These are phyloP conservation scores for Thripadectes ignobilis DNA, from an alignment of 2,797 vertebrate genomes.

Conservation along the genomic window DNA sequence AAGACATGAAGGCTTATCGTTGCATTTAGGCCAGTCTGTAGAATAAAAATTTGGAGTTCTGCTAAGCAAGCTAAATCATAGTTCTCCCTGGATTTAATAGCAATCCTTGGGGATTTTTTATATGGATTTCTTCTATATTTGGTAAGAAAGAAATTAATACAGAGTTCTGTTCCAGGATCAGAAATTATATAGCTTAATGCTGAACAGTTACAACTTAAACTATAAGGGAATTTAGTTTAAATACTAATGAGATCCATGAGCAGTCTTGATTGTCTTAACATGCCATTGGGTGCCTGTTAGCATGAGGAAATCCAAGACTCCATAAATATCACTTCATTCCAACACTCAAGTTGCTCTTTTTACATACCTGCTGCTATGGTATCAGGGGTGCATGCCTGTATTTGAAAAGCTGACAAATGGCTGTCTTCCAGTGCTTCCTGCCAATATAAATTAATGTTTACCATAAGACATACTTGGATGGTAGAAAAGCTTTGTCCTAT, in stretches of 20 bases:
- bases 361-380: not conserved
- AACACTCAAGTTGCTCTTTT: not conserved
- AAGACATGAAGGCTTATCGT: not conserved
- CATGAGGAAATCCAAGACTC: not conserved
- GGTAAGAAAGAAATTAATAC: not conserved
- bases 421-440: slow-evolving; percentile 45
- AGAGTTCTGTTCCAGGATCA: not conserved
- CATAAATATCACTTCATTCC: not conserved
- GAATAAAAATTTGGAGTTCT: not conserved
- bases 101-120: not conserved
- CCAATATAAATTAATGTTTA: slow-evolving; percentile 64
- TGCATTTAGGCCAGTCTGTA: not conserved
- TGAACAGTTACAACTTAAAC: not conserved
- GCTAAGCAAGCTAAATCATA: not conserved
- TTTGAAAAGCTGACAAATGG: slow-evolving; percentile 44
- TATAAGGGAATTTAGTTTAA: not conserved
- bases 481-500: not conserved
- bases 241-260: not conserved
- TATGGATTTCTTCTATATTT: not conserved
- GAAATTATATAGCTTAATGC: not conserved
- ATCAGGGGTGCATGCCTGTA: not conserved
- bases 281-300: not conserved
- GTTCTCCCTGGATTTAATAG: not conserved
- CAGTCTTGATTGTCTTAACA: not conserved
- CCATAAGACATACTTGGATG: not conserved